These are phyloP conservation scores for Eueremaeus valkanovi DNA, from an alignment of 2,888 invertebrate genomes.

Conservation along the genomic window DNA sequence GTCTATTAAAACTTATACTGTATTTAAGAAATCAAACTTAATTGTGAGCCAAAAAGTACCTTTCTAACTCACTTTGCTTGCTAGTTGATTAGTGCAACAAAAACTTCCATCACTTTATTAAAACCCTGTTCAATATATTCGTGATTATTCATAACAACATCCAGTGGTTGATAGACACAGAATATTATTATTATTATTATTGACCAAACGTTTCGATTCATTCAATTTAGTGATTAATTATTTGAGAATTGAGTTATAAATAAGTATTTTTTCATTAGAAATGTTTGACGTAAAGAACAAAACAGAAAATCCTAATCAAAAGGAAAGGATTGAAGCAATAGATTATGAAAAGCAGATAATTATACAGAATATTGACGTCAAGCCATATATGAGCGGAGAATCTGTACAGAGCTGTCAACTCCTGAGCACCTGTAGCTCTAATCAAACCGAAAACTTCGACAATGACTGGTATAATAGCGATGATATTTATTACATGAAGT, in stretches of 20 bases:
- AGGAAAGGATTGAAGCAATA: slow-evolving; percentile 4
- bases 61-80: too few relatives aligned
- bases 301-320: slow-evolving; percentile 4
- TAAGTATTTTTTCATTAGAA: slow-evolving; percentile 10
- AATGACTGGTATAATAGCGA: slow-evolving; percentile 32
- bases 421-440: not conserved
- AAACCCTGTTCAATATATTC: too few relatives aligned
- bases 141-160: too few relatives aligned
- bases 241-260: too few relatives aligned
- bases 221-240: not conserved
- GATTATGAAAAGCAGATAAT: slow-evolving; percentile 16
- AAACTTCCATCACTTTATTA: too few relatives aligned
- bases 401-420: not conserved
- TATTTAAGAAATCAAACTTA: too few relatives aligned
- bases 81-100: too few relatives aligned
- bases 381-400: not conserved
- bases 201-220: too few relatives aligned
- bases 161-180: too few relatives aligned
- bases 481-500: slow-evolving; percentile 29
- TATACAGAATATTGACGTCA: slow-evolving; percentile 24
- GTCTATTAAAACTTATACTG: too few relatives aligned
- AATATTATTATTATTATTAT: too few relatives aligned
- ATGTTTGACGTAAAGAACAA: slow-evolving; percentile 23
- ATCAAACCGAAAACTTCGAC: slow-evolving; percentile 10
- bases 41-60: too few relatives aligned